Base-by-base conservation (phyloP, 1,140 invertebrate genomes). In the Cyclina sinensis region DNA sequence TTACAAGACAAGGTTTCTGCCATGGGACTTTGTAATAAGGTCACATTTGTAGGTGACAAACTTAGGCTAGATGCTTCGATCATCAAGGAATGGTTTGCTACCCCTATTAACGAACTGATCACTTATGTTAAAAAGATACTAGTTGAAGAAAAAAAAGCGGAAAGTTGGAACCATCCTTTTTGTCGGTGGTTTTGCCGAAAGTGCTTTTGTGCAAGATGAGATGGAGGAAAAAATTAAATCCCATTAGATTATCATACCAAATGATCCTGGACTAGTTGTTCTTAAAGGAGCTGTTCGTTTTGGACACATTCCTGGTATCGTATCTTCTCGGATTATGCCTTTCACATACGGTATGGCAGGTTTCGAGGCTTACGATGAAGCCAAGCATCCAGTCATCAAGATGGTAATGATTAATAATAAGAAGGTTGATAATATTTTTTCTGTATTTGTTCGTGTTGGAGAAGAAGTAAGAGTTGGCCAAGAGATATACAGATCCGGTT, bases 141-240 rank as follows among this genome's bases (percentile, higher is more conserved):
- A 11, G 24, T 7, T 37, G 30, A 74, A 74, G 43, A 12, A n/a
- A 54, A 39, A 54, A 2, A 54, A 73, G 35, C 14, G 48, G 30
- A 59, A n/a, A 32, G 37, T 43, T n/a, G 21, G 24, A 3, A 73
- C 27, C 5, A 74, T 90, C 18, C 68, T 90, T 30, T n/a, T 90
- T 32, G 89, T 90, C 24, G 89, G 89, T 16, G 74, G 74, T 27
- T 78, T 78, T 35, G 46, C 24, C 27, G 74, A 78, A 14, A 27
- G 74, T 51, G 30, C 3, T 7, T 35, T 78, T 7, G 74, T 51
- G 27, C 74, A 78, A 78, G 74, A 78, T 5, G 35, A 30, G 35
- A 54, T 78, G 12, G 12, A 30, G 46, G 54, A 21, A 78, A 39
- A 21, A 32, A 5, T 78, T 46, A 18, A 0, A 21, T 12, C 1